Evolutionary conservation across 2,797 vertebrate species (phyloP).

Genomic region (Lepilemur septentrionalis): DNA sequence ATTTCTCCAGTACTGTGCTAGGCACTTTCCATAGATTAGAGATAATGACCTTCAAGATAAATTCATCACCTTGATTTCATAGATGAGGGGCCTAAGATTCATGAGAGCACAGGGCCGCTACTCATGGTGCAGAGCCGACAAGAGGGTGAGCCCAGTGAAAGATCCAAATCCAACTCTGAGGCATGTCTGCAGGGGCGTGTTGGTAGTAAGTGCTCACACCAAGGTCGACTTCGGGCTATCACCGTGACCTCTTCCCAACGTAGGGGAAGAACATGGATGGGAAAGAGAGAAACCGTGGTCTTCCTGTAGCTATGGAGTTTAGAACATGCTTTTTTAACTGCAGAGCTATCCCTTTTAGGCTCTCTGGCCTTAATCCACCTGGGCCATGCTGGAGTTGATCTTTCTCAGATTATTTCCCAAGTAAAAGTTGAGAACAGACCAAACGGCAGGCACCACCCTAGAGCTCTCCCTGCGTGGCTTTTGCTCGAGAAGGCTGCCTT

Average conservation of each 20-base stretch:
- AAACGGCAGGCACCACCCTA: too few relatives aligned
- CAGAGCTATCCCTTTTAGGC: background rate
- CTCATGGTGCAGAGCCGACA: background rate
- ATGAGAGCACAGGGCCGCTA: background rate
- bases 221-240: background rate
- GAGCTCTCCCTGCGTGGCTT: background rate
- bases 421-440: background rate
- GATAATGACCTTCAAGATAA: background rate
- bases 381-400: background rate
- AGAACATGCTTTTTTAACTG: background rate
- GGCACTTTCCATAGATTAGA: background rate
- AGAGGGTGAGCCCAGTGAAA: background rate
- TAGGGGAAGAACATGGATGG: fast-evolving
- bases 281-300: background rate
- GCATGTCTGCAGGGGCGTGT: fast-evolving
- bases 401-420: background rate
- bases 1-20: background rate
- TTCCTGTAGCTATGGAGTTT: background rate
- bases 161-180: too few relatives aligned
- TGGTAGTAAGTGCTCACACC: background rate
- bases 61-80: background rate
- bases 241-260: fast-evolving
- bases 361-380: background rate
- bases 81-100: background rate
- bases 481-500: fast-evolving